Conservation (phyloP, 30 jellyfish, hydroid and myxozoan genomes). For the Morbakka virulenta region DNA sequence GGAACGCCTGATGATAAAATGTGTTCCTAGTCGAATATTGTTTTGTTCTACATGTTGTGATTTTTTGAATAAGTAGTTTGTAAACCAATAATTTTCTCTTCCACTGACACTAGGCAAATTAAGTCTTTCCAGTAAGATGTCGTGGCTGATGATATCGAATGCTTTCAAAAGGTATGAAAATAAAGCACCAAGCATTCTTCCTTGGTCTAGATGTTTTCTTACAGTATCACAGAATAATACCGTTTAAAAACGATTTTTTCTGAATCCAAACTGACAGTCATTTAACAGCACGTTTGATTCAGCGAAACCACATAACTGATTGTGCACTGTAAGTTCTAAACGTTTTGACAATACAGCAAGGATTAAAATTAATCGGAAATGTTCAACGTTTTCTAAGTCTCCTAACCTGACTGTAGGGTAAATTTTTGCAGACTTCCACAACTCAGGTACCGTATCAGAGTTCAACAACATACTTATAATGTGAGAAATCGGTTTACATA, state of each 20-base stretch:
- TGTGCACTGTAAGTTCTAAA: too few relatives aligned
- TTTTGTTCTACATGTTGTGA: conserved; percentile 5
- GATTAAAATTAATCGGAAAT: conserved; percentile 1
- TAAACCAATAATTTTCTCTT: not conserved
- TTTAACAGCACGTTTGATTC: not conserved
- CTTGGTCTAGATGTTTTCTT: conserved; percentile 5
- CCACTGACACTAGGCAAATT: not conserved
- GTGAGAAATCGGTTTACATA: conserved; percentile 27
- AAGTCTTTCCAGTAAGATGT: not conserved
- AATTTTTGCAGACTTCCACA: not conserved
- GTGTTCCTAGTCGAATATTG: too few relatives aligned
- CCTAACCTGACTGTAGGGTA: not conserved
- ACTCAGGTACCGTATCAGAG: conserved; percentile 2
- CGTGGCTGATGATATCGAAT: conserved; percentile 6
- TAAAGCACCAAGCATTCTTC: conserved; percentile 11
- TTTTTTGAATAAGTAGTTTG: conserved; percentile 13
- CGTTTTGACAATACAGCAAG: not conserved
- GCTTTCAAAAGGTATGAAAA: conserved; percentile 3
- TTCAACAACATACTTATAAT: not conserved
- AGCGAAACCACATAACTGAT: not conserved
- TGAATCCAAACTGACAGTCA: not conserved
- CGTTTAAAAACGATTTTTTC: conserved; percentile 8
- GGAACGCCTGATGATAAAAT: too few relatives aligned
- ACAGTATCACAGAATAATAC: conserved; percentile 7
- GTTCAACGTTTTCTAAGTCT: not conserved